Conservation (phyloP, 2,797 vertebrate genomes). For the Takifugu ocellatus region DNA sequence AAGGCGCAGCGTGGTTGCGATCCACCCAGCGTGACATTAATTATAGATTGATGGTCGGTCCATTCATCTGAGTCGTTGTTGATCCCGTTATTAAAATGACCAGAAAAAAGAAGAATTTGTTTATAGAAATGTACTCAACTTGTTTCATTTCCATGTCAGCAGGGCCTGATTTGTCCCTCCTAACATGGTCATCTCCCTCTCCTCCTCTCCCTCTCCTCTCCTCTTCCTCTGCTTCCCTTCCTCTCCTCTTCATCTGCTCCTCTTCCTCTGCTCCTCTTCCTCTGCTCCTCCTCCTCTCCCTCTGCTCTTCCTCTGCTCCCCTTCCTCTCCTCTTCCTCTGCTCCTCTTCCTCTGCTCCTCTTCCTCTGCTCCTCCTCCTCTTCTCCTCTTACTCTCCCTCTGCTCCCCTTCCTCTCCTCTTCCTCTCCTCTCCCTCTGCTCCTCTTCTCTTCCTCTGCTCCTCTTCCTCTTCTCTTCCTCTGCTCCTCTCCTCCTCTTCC, state of each 20-base stretch:
- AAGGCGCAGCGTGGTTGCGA: conserved; percentile 75
- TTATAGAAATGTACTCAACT: conserved; percentile 76
- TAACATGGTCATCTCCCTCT: conserved; percentile 47
- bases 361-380: conserved; percentile 55
- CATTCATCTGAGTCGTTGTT: conserved; percentile 75
- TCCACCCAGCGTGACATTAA: conserved; percentile 82
- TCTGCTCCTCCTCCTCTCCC: too few relatives aligned
- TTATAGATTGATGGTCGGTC: conserved; percentile 80
- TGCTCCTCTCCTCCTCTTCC: too few relatives aligned
- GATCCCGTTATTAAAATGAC: conserved; percentile 83
- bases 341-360: too few relatives aligned
- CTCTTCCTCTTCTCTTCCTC: too few relatives aligned
- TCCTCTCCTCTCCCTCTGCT: too few relatives aligned
- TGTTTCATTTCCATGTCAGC: conserved; percentile 72
- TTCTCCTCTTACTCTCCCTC: conserved; percentile 7
- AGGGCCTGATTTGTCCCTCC: conserved; percentile 54
- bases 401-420: conserved; percentile 52
- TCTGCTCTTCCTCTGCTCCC: too few relatives aligned
- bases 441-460: too few relatives aligned
- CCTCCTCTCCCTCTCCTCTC: background rate
- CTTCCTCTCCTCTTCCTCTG: too few relatives aligned
- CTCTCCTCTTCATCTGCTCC: too few relatives aligned
- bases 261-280: too few relatives aligned
- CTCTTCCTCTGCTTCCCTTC: too few relatives aligned
- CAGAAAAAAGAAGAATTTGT: conserved; percentile 73